Percentiles rank a stretch among this genome's conserved stretches.
These are phyloP conservation scores for Anoplius nigerrimus DNA, from an alignment of 2,888 invertebrate genomes.

Conservation along the genomic window DNA sequence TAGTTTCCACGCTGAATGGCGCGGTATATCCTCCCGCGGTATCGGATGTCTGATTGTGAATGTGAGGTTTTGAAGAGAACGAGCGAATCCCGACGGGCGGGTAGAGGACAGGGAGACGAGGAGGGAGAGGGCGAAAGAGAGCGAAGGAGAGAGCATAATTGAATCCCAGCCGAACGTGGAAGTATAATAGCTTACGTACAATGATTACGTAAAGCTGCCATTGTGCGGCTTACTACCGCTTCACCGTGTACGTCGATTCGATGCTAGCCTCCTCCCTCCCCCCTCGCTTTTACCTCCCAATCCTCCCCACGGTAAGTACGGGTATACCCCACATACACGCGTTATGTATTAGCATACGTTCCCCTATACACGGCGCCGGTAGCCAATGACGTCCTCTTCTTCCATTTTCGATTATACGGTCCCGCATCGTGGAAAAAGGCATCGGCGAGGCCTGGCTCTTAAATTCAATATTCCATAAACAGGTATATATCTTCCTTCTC, in stretches of 20 bases:
- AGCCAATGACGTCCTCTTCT: slow-evolving; percentile 8
- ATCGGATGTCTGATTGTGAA: not conserved
- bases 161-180: slow-evolving; percentile 55
- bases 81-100: not conserved
- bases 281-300: too few relatives aligned
- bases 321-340: not conserved
- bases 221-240: slow-evolving; percentile 50
- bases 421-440: not conserved
- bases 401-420: slow-evolving; percentile 15
- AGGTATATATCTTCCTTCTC: slow-evolving; percentile 1
- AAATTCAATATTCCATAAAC: slow-evolving; percentile 13
- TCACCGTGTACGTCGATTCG: slow-evolving; percentile 39
- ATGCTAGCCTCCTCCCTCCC: too few relatives aligned
- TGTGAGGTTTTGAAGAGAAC: not conserved
- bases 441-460: slow-evolving; percentile 3
- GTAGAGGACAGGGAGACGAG: not conserved
- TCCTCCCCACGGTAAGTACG: not conserved
- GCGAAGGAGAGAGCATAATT: slow-evolving; percentile 54
- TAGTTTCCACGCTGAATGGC: slow-evolving; percentile 36
- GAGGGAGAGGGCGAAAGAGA: not conserved
- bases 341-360: slow-evolving; percentile 43
- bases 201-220: slow-evolving; percentile 61
- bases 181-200: slow-evolving; percentile 58
- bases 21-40: too few relatives aligned
- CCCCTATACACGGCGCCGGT: slow-evolving; percentile 16